These are phyloP conservation scores for Paraplagusia blochii DNA, from an alignment of 2,113 vertebrate species.

Conservation along the genomic window DNA sequence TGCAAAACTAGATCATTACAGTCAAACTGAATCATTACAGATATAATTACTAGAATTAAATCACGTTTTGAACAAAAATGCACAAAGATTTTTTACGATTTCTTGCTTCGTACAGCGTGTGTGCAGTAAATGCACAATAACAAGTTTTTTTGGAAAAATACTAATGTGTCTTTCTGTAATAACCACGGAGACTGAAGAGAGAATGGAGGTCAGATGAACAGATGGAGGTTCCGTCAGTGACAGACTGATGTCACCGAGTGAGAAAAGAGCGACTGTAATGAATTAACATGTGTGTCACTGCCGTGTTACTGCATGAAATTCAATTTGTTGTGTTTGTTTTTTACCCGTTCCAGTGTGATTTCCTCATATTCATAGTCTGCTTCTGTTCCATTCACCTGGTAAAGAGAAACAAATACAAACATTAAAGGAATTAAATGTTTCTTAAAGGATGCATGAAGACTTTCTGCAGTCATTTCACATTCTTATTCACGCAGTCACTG, in stretches of 20 bases:
- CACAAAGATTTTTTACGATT: too few relatives aligned
- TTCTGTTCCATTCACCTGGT: constrained; percentile 70
- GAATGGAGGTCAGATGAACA: constrained; percentile 4
- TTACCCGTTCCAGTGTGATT: constrained; percentile 70
- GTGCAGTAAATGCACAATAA: too few relatives aligned
- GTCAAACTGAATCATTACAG: too few relatives aligned
- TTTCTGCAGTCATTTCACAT: too few relatives aligned
- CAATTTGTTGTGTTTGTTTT: not conserved
- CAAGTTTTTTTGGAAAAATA: too few relatives aligned
- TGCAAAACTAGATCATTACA: too few relatives aligned
- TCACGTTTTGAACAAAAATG: too few relatives aligned
- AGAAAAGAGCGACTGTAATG: not conserved
- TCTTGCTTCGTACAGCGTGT: too few relatives aligned
- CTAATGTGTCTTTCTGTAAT: too few relatives aligned
- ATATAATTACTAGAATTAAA: too few relatives aligned
- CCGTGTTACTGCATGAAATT: constrained; percentile 4
- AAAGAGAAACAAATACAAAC: not conserved
- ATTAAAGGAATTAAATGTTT: not conserved
- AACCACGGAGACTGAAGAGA: not conserved
- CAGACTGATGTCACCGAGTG: not conserved
- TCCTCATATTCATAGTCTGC: constrained; percentile 73
- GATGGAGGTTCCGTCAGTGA: not conserved
- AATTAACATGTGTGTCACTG: not conserved
- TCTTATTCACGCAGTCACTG: too few relatives aligned
- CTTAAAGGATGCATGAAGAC: too few relatives aligned